Base-by-base conservation (phyloP, 2,888 invertebrate genomes). In the Muschampia plurimacula region DNA sequence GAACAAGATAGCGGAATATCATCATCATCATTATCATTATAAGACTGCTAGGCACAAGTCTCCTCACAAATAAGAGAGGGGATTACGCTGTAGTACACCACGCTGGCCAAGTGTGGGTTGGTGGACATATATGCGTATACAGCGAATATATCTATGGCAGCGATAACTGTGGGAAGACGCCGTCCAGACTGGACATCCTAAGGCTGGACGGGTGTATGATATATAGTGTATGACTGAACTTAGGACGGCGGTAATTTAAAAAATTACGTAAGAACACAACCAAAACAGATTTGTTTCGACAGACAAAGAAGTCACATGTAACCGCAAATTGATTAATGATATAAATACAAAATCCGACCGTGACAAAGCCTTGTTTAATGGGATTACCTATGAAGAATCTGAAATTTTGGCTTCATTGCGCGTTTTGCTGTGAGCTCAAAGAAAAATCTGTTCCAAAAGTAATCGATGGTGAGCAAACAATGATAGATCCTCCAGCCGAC, bases 401-500 rank as follows among this genome's bases (percentile, higher is more conserved):
- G 13, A 71, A 46, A 65, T 66, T 41, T 36, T 0, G 12, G 46
- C 49, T 66, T 39, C 71, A 71, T 66, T 13, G 60, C 39, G 9
- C 4, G 66, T 59, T 15, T 46, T 49, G 41, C 39, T 66, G 9
- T 36, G 10, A 49, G 4, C 4, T 15, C 6, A 36, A 39, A 36
- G 22, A 8, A 22, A 12, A 41, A 3, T 36, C 8, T 10, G 10
- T 13, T 57, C 7, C 22, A n/a, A 60, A 60, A 71, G 46, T n/a
- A 8, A 59, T 66, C 71, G n/a, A 71, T 71, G 52, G 66, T 67
- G 9, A 52, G 49, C 22, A 13, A 52, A 66, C 69, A 68, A 8
- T n/a, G 15, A 52, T 36, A 13, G 62, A 28, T 74, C 22, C 15
- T 49, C 63, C 10, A 36, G 28, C 83, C 88, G 89, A 89, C 90